Evolutionary conservation across 2,888 invertebrate species (phyloP).

Genomic region (Lasioglossum marginatum): DNA sequence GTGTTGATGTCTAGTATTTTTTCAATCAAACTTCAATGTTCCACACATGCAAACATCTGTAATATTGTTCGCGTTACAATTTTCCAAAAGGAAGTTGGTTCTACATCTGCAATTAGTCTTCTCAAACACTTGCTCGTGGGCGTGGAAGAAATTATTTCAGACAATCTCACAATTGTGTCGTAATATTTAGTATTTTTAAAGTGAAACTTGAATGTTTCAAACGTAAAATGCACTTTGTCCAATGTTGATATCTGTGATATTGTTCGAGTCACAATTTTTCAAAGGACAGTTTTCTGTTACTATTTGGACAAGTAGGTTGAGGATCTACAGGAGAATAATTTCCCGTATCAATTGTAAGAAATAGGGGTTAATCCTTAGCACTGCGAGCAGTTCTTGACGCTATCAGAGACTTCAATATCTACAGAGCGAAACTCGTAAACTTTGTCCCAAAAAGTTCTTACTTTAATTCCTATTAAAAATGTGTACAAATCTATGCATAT

Average conservation of each 20-base stretch:
- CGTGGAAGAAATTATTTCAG: background rate
- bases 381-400: background rate
- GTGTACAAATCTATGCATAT: too few relatives aligned
- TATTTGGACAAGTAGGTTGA: background rate
- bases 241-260: background rate
- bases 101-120: background rate
- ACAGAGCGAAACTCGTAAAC: background rate
- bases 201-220: background rate
- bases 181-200: background rate
- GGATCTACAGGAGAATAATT: background rate
- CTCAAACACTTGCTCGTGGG: background rate
- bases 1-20: background rate
- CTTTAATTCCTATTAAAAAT: too few relatives aligned
- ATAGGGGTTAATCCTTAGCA: background rate
- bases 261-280: background rate
- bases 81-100: background rate
- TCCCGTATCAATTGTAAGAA: background rate
- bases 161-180: background rate
- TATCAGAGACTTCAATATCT: too few relatives aligned
- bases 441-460: background rate
- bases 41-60: background rate
- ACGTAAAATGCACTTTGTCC: background rate
- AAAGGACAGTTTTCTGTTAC: background rate
- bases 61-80: background rate
- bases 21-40: background rate